Conservation (phyloP, 1,140 invertebrate species). For the Drosophila serrata region DNA sequence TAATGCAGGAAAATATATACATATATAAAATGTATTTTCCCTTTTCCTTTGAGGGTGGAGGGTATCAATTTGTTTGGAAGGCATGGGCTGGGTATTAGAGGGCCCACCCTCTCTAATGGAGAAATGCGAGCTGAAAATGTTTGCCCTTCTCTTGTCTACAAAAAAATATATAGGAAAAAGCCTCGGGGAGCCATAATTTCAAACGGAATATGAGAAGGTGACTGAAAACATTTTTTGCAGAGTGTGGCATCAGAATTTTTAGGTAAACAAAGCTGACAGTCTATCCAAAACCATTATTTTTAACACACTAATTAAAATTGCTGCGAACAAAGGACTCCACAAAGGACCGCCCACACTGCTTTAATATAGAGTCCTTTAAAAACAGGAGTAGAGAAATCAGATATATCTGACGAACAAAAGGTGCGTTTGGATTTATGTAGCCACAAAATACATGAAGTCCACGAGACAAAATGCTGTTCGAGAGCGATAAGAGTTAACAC, state of each 20-base stretch:
- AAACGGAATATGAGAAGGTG: constrained; percentile 24
- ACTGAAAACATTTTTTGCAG: neutral
- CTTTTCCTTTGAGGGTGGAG: neutral
- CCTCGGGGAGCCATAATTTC: constrained; percentile 32
- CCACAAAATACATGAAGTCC: constrained; percentile 9
- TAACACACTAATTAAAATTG: constrained; percentile 34
- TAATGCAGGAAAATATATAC: constrained; percentile 56
- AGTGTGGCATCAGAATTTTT: constrained; percentile 23
- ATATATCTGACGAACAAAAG: constrained; percentile 40
- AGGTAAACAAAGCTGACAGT: constrained; percentile 24
- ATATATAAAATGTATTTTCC: constrained; percentile 18
- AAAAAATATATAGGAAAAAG: constrained; percentile 4
- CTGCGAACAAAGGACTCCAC: constrained; percentile 10
- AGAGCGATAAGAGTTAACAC: constrained; percentile 1
- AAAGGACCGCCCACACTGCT: constrained; percentile 5
- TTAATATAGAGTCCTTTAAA: constrained; percentile 2
- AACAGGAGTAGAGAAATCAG: neutral
- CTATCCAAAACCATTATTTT: constrained; percentile 37
- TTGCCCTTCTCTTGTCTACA: constrained; percentile 14
- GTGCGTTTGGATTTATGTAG: constrained; percentile 20
- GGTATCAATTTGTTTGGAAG: constrained; percentile 10
- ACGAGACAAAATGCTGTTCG: neutral
- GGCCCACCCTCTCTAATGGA: constrained; percentile 21
- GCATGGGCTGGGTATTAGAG: neutral
- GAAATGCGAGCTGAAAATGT: constrained; percentile 29